Percentiles rank a stretch among this genome's conserved stretches.
Evolutionary conservation across 1,140 invertebrate genomes (phyloP).

Genomic region (Drosophila kurseongensis): DNA sequence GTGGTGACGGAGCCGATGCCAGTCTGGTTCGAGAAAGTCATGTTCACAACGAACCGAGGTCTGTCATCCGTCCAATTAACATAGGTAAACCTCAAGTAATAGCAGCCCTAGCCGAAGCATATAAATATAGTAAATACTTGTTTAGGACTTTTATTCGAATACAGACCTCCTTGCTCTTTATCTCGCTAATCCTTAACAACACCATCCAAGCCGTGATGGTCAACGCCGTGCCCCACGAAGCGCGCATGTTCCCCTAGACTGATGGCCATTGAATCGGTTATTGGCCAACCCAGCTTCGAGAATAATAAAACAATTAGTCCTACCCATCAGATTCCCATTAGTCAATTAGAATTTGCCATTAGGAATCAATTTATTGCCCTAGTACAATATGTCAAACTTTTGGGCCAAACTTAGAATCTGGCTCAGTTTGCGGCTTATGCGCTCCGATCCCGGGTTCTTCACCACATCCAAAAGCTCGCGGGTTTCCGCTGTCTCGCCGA

Average conservation of each 20-base stretch:
- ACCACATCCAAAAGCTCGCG: conserved; percentile 43
- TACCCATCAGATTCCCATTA: conserved; percentile 29
- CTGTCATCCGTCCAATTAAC: conserved; percentile 69
- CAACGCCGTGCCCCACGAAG: not conserved
- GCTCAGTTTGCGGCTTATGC: conserved; percentile 45
- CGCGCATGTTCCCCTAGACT: conserved; percentile 26
- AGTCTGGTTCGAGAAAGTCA: conserved; percentile 64
- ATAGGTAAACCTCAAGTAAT: conserved; percentile 45
- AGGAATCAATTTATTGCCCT: not conserved
- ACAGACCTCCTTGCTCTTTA: conserved; percentile 54
- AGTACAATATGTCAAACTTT: conserved; percentile 57
- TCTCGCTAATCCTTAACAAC: conserved; percentile 3
- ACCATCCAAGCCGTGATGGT: conserved; percentile 18
- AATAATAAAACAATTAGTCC: conserved; percentile 23
- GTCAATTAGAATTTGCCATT: not conserved
- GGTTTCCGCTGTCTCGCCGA: conserved; percentile 26
- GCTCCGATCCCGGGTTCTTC: conserved; percentile 45
- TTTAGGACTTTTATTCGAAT: not conserved
- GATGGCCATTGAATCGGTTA: not conserved
- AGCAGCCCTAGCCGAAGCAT: conserved; percentile 40
- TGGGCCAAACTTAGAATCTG: conserved; percentile 53
- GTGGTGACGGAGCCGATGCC: conserved; percentile 60
- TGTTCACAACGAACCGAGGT: conserved; percentile 65
- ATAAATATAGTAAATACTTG: too few species aligned
- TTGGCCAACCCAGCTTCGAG: not conserved